Evolutionary conservation across 2,113 vertebrate species (phyloP).

Genomic region (Chamaetylas fuelleborni): DNA sequence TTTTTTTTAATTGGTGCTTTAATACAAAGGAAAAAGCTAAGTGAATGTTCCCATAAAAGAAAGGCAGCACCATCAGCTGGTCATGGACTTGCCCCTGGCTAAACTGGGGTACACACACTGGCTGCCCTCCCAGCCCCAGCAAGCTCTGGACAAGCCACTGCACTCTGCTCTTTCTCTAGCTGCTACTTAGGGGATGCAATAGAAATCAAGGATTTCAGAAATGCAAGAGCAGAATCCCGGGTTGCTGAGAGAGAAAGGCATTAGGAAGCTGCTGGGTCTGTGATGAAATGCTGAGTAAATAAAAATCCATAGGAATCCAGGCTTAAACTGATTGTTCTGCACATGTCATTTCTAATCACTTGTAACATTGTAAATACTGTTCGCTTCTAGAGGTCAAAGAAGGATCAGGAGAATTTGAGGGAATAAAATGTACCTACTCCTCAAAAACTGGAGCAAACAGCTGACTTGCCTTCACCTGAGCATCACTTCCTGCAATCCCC

Average conservation of each 20-base stretch:
- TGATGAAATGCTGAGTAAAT: not conserved
- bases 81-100: not conserved
- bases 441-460: not conserved
- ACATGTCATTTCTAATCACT: not conserved
- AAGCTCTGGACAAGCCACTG: not conserved
- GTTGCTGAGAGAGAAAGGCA: not conserved
- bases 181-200: not conserved
- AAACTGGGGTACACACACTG: rapidly evolving
- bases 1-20: not conserved
- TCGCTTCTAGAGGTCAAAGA: not conserved
- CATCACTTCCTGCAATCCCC: not conserved
- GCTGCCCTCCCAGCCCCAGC: too few species aligned
- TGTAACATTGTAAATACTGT: not conserved
- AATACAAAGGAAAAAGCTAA: not conserved
- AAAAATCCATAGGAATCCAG: not conserved
- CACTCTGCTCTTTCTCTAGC: not conserved
- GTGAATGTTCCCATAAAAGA: not conserved
- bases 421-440: not conserved
- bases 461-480: not conserved
- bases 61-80: not conserved
- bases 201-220: not conserved
- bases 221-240: rapidly evolving
- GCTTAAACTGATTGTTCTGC: not conserved
- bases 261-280: not conserved
- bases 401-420: not conserved